phyloP scores from a whole-genome alignment of 2,888 invertebrate genomes.

The Hemaris fuciformis region DNA sequence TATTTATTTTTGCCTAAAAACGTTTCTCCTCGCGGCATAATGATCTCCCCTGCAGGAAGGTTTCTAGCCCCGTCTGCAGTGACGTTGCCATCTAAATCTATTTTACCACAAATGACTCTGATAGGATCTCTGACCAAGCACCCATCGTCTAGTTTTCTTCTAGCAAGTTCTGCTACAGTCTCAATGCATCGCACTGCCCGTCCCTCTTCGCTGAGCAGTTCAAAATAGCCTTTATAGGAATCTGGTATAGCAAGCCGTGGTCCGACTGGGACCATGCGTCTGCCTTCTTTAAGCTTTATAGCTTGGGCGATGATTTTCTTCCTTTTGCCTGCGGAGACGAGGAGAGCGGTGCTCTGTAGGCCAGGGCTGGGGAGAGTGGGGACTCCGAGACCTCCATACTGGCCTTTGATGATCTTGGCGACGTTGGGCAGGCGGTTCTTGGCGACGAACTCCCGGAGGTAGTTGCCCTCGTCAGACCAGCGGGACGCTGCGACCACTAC shows the following conservation, averaged over 20 bases:
- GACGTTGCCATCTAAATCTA: constrained; percentile 83
- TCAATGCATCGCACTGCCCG: constrained; percentile 94
- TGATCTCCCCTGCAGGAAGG: constrained; percentile 90
- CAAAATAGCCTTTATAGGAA: constrained; percentile 95
- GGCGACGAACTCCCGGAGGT: constrained; percentile 87
- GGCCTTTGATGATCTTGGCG: constrained; percentile 96
- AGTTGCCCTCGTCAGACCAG: constrained; percentile 87
- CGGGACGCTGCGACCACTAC: constrained; percentile 92
- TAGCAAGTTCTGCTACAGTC: constrained; percentile 91
- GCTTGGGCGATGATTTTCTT: constrained; percentile 94
- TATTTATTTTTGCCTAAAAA: constrained; percentile 87
- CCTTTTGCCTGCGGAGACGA: constrained; percentile 91
- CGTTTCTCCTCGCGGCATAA: constrained; percentile 89
- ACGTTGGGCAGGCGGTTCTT: constrained; percentile 91
- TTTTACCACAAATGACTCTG: constrained; percentile 84
- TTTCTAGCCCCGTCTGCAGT: constrained; percentile 86
- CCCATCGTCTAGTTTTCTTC: constrained; percentile 87
- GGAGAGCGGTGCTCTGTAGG: constrained; percentile 91
- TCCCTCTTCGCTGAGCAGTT: constrained; percentile 96
- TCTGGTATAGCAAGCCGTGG: constrained; percentile 94
- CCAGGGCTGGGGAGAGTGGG: constrained; percentile 93
- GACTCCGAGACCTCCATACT: constrained; percentile 94
- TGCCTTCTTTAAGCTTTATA: constrained; percentile 94
- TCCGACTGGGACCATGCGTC: constrained; percentile 89
- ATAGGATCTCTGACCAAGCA: constrained; percentile 91